These are phyloP conservation scores for Ochropleura plecta DNA, from an alignment of 2,888 invertebrate species.

Conservation along the genomic window DNA sequence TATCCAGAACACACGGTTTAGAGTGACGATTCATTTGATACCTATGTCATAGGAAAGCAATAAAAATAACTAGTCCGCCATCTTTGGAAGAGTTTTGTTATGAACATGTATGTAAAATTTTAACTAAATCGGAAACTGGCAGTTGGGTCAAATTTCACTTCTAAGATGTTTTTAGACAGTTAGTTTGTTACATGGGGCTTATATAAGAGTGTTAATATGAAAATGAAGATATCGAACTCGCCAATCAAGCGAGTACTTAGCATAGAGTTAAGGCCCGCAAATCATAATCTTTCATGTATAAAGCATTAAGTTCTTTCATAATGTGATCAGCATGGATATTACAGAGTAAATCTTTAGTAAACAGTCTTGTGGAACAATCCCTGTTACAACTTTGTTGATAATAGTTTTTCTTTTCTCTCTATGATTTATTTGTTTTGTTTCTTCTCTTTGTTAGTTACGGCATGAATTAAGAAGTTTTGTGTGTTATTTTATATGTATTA, in stretches of 20 bases:
- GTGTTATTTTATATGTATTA: background rate
- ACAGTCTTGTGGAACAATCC: slow-evolving; percentile 47
- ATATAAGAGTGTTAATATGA: no score
- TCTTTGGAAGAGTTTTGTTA: no score
- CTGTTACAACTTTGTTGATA: slow-evolving; percentile 55
- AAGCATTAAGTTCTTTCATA: slow-evolving; percentile 31
- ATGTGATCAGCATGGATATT: slow-evolving; percentile 40
- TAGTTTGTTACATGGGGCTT: no score
- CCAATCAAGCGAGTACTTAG: background rate
- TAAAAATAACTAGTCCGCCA: no score
- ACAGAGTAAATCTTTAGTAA: slow-evolving; percentile 52
- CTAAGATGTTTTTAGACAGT: no score
- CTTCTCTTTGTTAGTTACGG: slow-evolving; percentile 18
- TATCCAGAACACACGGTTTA: no score
- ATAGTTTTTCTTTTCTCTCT: slow-evolving; percentile 56
- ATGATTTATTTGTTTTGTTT: slow-evolving; percentile 57
- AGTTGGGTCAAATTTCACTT: no score
- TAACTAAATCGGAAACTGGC: no score
- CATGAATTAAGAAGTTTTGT: slow-evolving; percentile 21
- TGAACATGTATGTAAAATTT: no score
- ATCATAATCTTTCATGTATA: slow-evolving; percentile 15
- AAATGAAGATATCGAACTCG: no score
- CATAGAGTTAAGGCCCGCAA: slow-evolving; percentile 11
- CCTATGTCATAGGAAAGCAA: no score
- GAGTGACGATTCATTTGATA: no score